These are phyloP conservation scores for silkworm (Bombyx mori) DNA, from an alignment of 1,140 invertebrate species.

Conservation along the genomic window DNA sequence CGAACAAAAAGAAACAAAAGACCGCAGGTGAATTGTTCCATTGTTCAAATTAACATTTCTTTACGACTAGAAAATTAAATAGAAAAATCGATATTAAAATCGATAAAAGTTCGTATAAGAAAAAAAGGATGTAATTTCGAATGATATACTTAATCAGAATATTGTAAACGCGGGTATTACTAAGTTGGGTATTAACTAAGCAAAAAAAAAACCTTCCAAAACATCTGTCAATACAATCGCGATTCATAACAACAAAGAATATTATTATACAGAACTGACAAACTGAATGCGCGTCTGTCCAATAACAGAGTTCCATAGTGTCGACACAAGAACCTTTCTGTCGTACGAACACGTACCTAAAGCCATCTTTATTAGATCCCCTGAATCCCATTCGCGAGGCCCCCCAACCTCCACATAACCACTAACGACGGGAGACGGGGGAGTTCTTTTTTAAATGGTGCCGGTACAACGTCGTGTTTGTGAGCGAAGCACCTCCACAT, in stretches of 20 bases:
- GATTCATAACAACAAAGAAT: conserved; percentile 56
- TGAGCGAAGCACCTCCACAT: conserved; percentile 52
- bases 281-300: conserved; percentile 49
- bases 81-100: no score
- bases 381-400: conserved; percentile 15
- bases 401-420: conserved; percentile 9
- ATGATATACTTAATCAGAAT: no score
- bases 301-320: conserved; percentile 55
- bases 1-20: no score
- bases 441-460: conserved; percentile 36
- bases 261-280: conserved; percentile 33
- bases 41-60: no score
- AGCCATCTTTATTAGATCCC: conserved; percentile 27
- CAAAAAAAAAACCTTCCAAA: conserved; percentile 19
- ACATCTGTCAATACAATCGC: conserved; percentile 44
- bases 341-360: conserved; percentile 38
- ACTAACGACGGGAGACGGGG: conserved; percentile 24
- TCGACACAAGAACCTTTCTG: conserved; percentile 49
- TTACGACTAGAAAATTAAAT: no score
- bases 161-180: no score
- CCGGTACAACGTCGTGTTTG: conserved; percentile 52
- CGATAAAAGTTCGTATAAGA: no score
- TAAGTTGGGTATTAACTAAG: no score
- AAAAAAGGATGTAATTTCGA: no score
- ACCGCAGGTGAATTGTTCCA: no score